Percentiles rank a stretch among this genome's conserved stretches.
Evolutionary conservation across 2,888 invertebrate species (phyloP).

Genomic region (Druceiella hillmani): DNA sequence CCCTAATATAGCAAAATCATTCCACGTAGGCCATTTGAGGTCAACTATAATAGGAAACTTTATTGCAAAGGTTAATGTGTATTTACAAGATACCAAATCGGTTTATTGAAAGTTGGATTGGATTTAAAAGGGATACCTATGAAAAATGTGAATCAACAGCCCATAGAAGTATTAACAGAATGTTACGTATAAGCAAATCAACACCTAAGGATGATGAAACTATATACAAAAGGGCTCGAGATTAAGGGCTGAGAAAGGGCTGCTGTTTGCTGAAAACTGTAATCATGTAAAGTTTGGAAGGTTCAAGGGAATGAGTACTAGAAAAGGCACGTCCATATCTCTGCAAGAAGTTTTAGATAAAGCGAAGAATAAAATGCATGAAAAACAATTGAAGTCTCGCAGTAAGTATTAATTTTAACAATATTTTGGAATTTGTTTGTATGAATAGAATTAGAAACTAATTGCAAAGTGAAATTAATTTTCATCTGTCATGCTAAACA

Average conservation of each 20-base stretch:
- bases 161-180: constrained; percentile 65
- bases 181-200: constrained; percentile 79
- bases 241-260: too few species aligned
- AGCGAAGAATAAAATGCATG: constrained; percentile 66
- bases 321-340: constrained; percentile 83
- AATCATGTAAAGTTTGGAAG: constrained; percentile 85
- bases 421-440: too few species aligned
- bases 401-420: too few species aligned
- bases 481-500: too few species aligned
- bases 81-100: constrained; percentile 82
- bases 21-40: constrained; percentile 93
- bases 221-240: too few species aligned
- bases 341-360: constrained; percentile 84
- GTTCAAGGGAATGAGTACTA: constrained; percentile 89
- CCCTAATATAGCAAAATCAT: constrained; percentile 98
- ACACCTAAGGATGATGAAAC: too few species aligned
- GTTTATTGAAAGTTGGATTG: constrained; percentile 73
- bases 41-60: constrained; percentile 96
- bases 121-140: constrained; percentile 56
- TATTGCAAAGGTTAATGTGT: constrained; percentile 71
- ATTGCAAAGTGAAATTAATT: too few species aligned
- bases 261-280: constrained; percentile 53
- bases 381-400: constrained; percentile 63
- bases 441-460: too few species aligned
- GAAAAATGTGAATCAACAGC: constrained; percentile 57